Base-by-base conservation (phyloP, 2,113 vertebrate species). In the Siphamia tubifer region DNA sequence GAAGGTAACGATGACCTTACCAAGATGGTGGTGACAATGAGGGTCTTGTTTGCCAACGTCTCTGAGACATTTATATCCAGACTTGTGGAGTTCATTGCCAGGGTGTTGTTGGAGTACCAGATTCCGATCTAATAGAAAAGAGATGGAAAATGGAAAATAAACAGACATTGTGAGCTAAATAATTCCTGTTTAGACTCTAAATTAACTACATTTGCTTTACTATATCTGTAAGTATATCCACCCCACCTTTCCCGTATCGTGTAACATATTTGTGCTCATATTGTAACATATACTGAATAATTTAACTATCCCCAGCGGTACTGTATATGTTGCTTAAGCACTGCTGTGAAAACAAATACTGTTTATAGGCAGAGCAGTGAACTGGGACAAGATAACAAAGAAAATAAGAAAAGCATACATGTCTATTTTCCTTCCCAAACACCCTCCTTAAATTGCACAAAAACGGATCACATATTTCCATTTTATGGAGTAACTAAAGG, bases 81-180 rank as follows among this genome's bases (percentile, higher is more conserved):
- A 20, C 94, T 95, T 65, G 95, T 95, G 68, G 95, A 93, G 8
- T 97, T 95, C 96, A 98, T 97, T 11, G 93, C 94, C 63, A 98
- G 84, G 1, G 96, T 97, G 82, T 95, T 94, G 87, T 96, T 96
- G 25, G 96, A 98, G 90, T 94, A 96, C 96, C 96, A 98, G 74
- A 95, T 93, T 19, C 96, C 96, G 3, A 97, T 96, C 95, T 97
- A 84, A 48, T 11, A 56, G 30, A 31, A 21, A 42, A 30, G 28
- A 56, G 21, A 68, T 35, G 63, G 35, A 24, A 35, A 44, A 44
- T 25, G 65, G 47, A 55, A 76, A 74, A 82, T 80, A 63, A 83
- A 73, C 66, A 36, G 40, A 58, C 52, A 57, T 42, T 77, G 68
- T 54, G 43, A 36, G 56, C 79, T 71, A 67, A 77, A 85, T 77